These are phyloP conservation scores for Falco concolor DNA, from an alignment of 2,797 vertebrate species.

Conservation along the genomic window DNA sequence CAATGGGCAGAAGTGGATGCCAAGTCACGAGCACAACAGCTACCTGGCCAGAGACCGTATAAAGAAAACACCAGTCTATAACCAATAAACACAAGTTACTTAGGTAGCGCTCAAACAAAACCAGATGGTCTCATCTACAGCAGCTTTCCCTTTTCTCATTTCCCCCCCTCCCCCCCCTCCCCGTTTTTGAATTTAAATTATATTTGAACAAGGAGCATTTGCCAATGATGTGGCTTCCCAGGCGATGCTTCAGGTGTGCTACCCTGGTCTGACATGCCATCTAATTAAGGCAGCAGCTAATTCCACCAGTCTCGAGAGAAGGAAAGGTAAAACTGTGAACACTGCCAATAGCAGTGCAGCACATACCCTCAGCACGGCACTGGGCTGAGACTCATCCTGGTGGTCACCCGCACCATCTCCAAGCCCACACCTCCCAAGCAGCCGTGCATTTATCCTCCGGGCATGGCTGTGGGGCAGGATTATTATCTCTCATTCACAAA, in stretches of 20 bases:
- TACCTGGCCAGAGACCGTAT: neutral
- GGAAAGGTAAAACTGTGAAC: neutral
- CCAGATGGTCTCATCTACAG: slow-evolving; percentile 35
- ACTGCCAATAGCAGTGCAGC: neutral
- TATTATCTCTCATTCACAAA: slow-evolving; percentile 32
- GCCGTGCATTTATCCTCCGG: neutral
- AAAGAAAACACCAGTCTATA: slow-evolving; percentile 33
- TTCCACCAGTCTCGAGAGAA: neutral
- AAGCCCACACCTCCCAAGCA: slow-evolving; percentile 34
- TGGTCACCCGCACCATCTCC: neutral
- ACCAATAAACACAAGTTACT: slow-evolving; percentile 58
- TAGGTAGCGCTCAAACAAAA: slow-evolving; percentile 55
- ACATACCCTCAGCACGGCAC: neutral
- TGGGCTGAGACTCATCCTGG: neutral
- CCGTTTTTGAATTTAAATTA: neutral
- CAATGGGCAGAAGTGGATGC: neutral
- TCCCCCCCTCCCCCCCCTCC: neutral
- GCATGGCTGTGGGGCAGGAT: neutral
- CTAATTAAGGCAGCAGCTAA: neutral
- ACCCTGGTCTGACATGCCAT: accelerated
- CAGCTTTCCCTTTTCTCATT: neutral
- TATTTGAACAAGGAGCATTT: neutral
- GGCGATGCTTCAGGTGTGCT: neutral
- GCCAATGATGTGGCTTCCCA: neutral
- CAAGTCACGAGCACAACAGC: neutral